Evolutionary conservation across 2,797 vertebrate genomes (phyloP).

Genomic region (Acanthornis magna): DNA sequence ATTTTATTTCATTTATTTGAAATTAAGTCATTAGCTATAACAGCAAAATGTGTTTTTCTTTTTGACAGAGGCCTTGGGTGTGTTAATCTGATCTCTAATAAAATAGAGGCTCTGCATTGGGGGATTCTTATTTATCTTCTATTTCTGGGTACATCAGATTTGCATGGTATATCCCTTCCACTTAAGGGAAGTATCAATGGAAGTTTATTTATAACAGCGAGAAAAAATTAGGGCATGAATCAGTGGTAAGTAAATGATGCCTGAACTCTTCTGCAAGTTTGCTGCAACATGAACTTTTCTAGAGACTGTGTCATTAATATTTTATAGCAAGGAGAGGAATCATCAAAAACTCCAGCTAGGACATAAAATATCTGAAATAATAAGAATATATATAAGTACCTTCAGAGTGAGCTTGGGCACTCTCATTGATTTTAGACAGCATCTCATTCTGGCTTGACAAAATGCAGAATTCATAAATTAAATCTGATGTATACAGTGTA

Average conservation of each 20-base stretch:
- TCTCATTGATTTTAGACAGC: constrained; percentile 37
- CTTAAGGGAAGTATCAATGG: neutral
- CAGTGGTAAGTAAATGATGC: neutral
- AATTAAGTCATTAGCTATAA: neutral
- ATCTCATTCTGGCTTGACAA: constrained; percentile 17
- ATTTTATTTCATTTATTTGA: constrained; percentile 11
- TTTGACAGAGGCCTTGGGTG: neutral
- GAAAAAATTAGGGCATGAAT: neutral
- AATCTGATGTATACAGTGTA: constrained; percentile 28
- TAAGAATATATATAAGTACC: neutral
- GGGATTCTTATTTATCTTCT: neutral
- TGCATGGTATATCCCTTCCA: neutral
- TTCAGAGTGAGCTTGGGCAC: neutral
- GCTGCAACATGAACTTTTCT: neutral
- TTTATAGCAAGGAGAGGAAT: constrained; percentile 10
- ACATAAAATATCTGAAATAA: constrained; percentile 8
- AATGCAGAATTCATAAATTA: constrained; percentile 53
- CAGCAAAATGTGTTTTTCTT: neutral
- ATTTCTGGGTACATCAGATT: neutral
- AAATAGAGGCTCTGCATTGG: neutral
- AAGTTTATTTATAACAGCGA: neutral
- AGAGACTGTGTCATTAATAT: neutral
- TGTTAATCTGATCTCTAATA: neutral
- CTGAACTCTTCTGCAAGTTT: neutral
- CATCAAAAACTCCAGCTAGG: neutral